Percentiles rank a stretch among this genome's conserved stretches.
These are phyloP conservation scores for Boloria selene DNA, from an alignment of 2,888 invertebrate genomes.

Conservation along the genomic window DNA sequence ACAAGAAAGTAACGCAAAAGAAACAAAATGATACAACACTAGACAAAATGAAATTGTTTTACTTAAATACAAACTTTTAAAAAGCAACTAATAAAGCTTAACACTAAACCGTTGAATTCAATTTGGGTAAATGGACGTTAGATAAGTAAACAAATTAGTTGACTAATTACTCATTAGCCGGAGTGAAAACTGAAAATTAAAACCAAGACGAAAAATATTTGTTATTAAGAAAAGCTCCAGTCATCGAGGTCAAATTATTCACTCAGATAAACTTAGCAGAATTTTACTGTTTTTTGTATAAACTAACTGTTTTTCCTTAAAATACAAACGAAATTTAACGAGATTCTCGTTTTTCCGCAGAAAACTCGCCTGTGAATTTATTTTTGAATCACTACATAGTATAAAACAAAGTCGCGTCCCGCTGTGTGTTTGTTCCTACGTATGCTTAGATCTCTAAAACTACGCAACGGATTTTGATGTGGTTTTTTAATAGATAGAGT, in stretches of 20 bases:
- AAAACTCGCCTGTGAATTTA: too few species aligned
- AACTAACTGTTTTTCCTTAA: neutral
- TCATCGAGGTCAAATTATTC: constrained; percentile 15
- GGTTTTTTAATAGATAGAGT: too few species aligned
- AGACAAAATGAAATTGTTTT: neutral
- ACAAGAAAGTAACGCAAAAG: too few species aligned
- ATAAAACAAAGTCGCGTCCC: too few species aligned
- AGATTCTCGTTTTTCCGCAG: too few species aligned
- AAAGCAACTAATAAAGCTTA: constrained; percentile 5
- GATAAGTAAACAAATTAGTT: constrained; percentile 46
- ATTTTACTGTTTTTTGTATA: neutral
- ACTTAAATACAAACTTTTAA: neutral
- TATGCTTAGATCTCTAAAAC: too few species aligned
- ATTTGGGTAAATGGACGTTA: constrained; percentile 44
- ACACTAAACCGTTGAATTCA: constrained; percentile 41
- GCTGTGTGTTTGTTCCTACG: too few species aligned
- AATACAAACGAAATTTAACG: too few species aligned
- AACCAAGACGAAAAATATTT: constrained; percentile 21
- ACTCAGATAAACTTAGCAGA: constrained; percentile 6
- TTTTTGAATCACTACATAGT: too few species aligned
- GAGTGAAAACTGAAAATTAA: constrained; percentile 34
- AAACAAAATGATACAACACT: too few species aligned
- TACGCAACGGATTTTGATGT: too few species aligned
- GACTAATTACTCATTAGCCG: constrained; percentile 46
- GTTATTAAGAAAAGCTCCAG: constrained; percentile 17